Evolutionary conservation across 2,113 vertebrate species (phyloP), one percentile per base, ranked within the genome.

Genomic region (Blennius ocellaris): DNA sequence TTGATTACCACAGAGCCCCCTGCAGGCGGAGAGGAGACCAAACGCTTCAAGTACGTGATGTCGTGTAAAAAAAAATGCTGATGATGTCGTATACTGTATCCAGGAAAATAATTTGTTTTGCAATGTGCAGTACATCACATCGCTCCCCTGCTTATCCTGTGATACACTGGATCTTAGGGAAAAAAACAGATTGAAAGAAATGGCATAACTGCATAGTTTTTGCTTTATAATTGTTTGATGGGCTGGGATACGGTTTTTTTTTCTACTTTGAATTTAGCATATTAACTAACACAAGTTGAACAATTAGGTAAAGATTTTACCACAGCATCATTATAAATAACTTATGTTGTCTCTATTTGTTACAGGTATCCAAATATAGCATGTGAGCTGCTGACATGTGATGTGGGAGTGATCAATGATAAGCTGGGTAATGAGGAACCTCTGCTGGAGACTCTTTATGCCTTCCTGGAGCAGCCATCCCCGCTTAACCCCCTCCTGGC

Each of bases 401-500:
- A 98, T 7, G 97, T 97, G 88, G 96, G 94, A 0, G 94, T 96
- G 86, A 97, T 99, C 92, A 99, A 96, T 37, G 97, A 99, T 91
- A 95, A 96, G 40, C 92, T 99, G 8, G 97, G 96, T 2, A 96
- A 95, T 74, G 97, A 98, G 1, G 95, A 97, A 74, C 87, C 92
- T 44, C 91, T 99, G 82, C 90, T 98, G 83, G 94, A 95, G 63
- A 95, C 92, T 64, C 95, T 99, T 8, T 98, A 97, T 2, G 87
- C 93, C 73, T 98, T 99, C 90, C 79, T 99, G 89, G 95, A 96
- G 79, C 96, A 94, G 3, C 96, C 97, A 54, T 95, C 97, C 0
- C 97, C 97, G 0, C 90, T 99, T 65, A 99, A 99, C 82, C 97
- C 97, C 30, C 93, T 99, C 82, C 96, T 99, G 11, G 97, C 97